These are phyloP conservation scores for Distichodus sexfasciatus DNA, from an alignment of 2,797 vertebrate species.

Conservation along the genomic window DNA sequence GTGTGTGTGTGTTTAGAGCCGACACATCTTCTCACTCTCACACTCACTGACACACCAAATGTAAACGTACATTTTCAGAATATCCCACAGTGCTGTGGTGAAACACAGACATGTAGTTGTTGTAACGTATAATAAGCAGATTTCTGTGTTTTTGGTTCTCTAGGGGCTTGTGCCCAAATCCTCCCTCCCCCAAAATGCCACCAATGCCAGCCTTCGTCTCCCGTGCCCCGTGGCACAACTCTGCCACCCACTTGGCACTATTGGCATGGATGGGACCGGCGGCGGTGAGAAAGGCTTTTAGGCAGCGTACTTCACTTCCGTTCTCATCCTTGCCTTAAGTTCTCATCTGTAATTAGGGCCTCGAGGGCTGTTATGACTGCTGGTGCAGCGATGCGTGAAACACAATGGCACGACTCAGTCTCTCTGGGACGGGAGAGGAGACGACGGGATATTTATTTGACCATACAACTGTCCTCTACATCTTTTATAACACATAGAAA, in stretches of 20 bases:
- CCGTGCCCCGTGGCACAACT: constrained; percentile 6
- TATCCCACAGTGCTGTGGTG: no score
- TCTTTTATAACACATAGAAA: no score
- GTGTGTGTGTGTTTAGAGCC: no score
- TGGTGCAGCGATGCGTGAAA: constrained; percentile 34
- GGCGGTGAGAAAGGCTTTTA: constrained; percentile 29
- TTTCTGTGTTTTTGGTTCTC: no score
- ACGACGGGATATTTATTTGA: not conserved
- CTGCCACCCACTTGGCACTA: constrained; percentile 9
- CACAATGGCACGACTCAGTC: constrained; percentile 30
- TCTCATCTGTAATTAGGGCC: constrained; percentile 42
- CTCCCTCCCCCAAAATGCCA: constrained; percentile 5
- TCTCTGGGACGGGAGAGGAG: not conserved
- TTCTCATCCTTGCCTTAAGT: constrained; percentile 35
- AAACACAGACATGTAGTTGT: no score
- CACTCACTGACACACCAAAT: no score
- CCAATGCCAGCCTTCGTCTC: not conserved
- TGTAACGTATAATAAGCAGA: no score
- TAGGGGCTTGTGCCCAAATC: no score
- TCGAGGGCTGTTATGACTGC: constrained; percentile 49
- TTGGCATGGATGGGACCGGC: constrained; percentile 14
- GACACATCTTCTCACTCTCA: no score
- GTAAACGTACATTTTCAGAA: no score
- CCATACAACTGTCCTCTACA: not conserved
- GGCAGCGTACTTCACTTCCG: constrained; percentile 26